A percentile compares a stretch with the other conserved stretches of the same genome.
phyloP scores from a whole-genome alignment of 2,113 vertebrate species.

The Trichomycterus rosablanca region DNA sequence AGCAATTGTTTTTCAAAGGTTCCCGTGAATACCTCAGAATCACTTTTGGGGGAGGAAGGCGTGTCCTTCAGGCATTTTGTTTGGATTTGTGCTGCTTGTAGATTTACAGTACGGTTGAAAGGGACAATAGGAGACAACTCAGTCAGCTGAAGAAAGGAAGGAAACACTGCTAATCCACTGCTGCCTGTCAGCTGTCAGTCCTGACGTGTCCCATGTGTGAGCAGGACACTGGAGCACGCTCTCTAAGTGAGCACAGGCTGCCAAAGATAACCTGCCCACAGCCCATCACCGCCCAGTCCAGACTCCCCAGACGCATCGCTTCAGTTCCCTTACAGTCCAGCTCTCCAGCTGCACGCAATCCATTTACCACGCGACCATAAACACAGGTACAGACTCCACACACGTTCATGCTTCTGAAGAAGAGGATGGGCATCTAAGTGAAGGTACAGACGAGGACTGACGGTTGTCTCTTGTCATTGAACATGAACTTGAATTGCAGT shows the following conservation, averaged over 20 bases:
- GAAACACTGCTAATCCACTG: constrained; percentile 37
- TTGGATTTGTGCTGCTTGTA: not conserved
- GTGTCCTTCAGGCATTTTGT: too few species aligned
- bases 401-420: constrained; percentile 4
- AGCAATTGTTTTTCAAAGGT: too few species aligned
- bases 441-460: too few species aligned
- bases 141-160: not conserved
- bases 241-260: constrained; percentile 57
- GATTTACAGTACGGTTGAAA: not conserved
- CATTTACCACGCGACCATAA: too few species aligned
- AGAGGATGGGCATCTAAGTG: too few species aligned
- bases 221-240: constrained; percentile 42
- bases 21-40: too few species aligned
- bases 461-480: too few species aligned
- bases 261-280: constrained; percentile 50
- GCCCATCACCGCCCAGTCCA: constrained; percentile 40
- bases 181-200: constrained; percentile 61
- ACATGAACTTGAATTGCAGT: too few species aligned
- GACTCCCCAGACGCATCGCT: constrained; percentile 48
- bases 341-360: constrained; percentile 9
- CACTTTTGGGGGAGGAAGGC: too few species aligned
- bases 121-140: too few species aligned
- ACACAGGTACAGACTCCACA: constrained; percentile 19
- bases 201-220: constrained; percentile 40
- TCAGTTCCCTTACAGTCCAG: constrained; percentile 48